These are phyloP conservation scores for Alligator mississippiensis DNA, from an alignment of 2,113 vertebrate species.

Conservation along the genomic window DNA sequence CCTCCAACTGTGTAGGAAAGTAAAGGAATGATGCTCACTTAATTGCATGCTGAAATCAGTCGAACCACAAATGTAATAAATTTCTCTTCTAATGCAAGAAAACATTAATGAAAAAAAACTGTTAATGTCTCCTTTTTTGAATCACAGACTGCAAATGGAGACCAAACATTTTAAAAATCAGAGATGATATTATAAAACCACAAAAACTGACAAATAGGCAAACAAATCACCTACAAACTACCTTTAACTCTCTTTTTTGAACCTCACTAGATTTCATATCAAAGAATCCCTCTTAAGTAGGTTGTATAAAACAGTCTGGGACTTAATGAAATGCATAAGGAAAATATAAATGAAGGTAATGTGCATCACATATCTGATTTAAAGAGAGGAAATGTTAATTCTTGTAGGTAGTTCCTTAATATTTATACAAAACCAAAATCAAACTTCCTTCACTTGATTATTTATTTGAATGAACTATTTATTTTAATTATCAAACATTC, in stretches of 20 bases:
- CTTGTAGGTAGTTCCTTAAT: neutral
- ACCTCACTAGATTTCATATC: neutral
- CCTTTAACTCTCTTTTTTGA: neutral
- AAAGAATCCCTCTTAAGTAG: neutral
- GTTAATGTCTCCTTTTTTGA: neutral
- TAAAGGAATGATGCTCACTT: constrained; percentile 1
- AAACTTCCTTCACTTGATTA: constrained; percentile 21
- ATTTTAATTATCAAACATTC: constrained; percentile 48
- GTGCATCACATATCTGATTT: neutral
- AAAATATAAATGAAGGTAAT: neutral
- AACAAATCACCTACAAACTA: neutral
- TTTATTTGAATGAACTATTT: constrained; percentile 51
- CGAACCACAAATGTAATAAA: neutral
- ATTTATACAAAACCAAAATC: constrained; percentile 16
- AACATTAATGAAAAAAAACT: neutral
- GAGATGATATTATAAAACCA: neutral
- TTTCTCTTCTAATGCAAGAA: neutral
- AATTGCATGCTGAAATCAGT: neutral
- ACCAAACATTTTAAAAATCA: neutral
- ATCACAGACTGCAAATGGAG: neutral
- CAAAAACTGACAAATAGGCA: neutral
- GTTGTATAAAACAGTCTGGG: neutral
- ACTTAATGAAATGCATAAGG: neutral
- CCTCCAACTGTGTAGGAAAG: constrained; percentile 4
- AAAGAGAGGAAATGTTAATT: neutral